Percentiles rank a stretch among this genome's conserved stretches.
Conservation (phyloP, 2,797 vertebrate species). For the Meriones psammophilus region DNA sequence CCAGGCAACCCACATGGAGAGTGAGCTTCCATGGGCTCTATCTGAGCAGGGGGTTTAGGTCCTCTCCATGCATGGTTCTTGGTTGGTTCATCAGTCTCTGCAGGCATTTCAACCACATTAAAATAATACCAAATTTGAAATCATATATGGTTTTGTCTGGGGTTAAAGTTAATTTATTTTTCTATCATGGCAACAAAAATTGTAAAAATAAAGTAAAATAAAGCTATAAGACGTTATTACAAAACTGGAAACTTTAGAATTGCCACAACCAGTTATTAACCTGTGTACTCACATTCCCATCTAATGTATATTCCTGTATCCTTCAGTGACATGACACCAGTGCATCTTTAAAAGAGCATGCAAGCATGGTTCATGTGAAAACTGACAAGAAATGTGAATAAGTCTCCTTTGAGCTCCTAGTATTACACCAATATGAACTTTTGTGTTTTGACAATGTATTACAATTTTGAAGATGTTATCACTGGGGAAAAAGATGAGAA, state of each 20-base stretch:
- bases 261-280: neutral
- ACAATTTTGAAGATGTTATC: neutral
- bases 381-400: neutral
- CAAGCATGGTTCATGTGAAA: neutral
- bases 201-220: slow-evolving; percentile 35
- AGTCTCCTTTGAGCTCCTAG: neutral
- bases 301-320: neutral
- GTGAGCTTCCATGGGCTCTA: too few relatives aligned
- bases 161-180: slow-evolving; percentile 40
- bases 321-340: too few relatives aligned
- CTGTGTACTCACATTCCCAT: neutral
- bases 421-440: neutral
- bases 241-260: slow-evolving; percentile 18
- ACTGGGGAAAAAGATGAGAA: neutral
- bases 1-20: too few relatives aligned
- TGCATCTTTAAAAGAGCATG: neutral
- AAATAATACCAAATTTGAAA: slow-evolving; percentile 29
- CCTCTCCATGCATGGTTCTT: too few relatives aligned
- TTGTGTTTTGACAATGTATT: neutral
- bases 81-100: too few relatives aligned
- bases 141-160: neutral
- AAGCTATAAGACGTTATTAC: neutral
- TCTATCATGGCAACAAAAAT: neutral
- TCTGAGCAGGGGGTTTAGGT: too few relatives aligned
- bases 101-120: neutral